Percentiles rank a stretch among this genome's conserved stretches.
Conservation (phyloP, 2,797 vertebrate genomes). For the Myotis findleyi region DNA sequence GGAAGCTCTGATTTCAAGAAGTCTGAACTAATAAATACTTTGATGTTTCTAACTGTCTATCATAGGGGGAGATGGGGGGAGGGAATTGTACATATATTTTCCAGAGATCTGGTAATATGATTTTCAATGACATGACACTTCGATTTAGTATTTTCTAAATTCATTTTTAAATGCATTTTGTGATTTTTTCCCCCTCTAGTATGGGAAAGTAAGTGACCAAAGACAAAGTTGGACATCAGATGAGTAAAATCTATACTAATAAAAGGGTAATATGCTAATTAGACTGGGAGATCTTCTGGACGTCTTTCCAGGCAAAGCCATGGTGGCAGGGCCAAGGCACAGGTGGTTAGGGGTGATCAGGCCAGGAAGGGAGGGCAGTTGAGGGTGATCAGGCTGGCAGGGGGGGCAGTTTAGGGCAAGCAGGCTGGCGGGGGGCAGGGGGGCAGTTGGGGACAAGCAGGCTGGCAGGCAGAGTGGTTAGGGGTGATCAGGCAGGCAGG, state of each 20-base stretch:
- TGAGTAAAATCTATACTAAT: not conserved
- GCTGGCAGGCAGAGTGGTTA: too few species aligned
- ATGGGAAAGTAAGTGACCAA: not conserved
- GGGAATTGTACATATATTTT: not conserved
- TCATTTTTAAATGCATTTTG: not conserved
- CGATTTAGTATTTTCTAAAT: not conserved
- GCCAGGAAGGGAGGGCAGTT: too few species aligned
- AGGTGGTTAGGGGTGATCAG: too few species aligned
- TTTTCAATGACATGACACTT: not conserved
- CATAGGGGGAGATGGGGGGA: not conserved
- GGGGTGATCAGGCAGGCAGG: too few species aligned
- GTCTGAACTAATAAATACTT: not conserved
- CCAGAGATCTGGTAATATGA: not conserved
- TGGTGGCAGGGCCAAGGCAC: too few species aligned
- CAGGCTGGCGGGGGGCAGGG: too few species aligned
- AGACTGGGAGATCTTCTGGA: too few species aligned
- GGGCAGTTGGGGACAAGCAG: too few species aligned
- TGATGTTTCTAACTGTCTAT: not conserved
- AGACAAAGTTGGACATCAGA: not conserved
- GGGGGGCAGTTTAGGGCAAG: too few species aligned
- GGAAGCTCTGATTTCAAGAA: conserved; percentile 5
- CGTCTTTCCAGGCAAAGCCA: too few species aligned
- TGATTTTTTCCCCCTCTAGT: not conserved
- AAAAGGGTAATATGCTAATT: too few species aligned
- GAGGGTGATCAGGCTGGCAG: too few species aligned